Conservation (phyloP, 2,113 vertebrate species). For the Neolamprologus tretocephalus region DNA sequence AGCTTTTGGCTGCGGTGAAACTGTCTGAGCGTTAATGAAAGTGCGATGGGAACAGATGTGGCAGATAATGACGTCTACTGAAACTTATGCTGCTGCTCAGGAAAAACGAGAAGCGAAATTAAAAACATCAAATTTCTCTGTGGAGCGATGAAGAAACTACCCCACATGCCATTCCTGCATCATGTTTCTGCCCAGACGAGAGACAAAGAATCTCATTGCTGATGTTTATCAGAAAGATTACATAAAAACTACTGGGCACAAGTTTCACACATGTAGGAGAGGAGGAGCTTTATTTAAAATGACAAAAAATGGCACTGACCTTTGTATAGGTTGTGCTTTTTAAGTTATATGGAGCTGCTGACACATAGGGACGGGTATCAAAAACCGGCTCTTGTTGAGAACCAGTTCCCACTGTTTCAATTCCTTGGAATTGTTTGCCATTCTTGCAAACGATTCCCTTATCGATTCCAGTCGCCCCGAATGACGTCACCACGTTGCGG, state of each 20-base stretch:
- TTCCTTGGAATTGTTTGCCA: neutral
- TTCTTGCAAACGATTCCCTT: neutral
- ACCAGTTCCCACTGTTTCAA: neutral
- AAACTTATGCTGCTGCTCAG: neutral
- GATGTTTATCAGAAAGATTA: neutral
- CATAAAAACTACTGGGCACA: neutral
- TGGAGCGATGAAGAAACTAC: neutral
- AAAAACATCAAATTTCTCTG: neutral
- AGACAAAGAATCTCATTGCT: neutral
- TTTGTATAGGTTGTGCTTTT: neutral
- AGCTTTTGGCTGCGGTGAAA: neutral
- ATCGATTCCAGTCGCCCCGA: neutral
- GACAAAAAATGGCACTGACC: neutral
- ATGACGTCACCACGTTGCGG: neutral
- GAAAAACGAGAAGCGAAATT: neutral
- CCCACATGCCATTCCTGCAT: neutral
- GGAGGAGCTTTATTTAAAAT: neutral
- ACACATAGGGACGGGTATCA: neutral
- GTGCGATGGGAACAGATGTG: neutral
- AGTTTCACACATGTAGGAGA: neutral
- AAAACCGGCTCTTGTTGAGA: neutral
- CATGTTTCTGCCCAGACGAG: neutral
- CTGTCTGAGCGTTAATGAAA: neutral
- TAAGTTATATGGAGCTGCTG: neutral
- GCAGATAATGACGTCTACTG: neutral